Evolutionary conservation across 2,113 vertebrate genomes (phyloP).

Genomic region (Anguilla rostrata): DNA sequence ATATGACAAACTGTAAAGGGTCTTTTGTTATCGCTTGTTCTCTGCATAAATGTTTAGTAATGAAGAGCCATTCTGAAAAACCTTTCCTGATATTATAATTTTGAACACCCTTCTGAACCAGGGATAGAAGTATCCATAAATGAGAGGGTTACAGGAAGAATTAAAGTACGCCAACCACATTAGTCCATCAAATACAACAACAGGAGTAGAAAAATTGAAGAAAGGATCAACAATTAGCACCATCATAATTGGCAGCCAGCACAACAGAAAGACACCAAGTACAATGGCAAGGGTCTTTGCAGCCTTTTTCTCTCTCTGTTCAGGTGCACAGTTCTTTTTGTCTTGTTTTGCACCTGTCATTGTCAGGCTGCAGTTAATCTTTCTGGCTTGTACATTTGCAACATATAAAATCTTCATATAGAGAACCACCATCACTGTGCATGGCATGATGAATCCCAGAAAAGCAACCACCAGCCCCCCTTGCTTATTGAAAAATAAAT

Average conservation of each 20-base stretch:
- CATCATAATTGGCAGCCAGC: conserved; percentile 8
- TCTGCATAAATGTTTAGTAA: not conserved
- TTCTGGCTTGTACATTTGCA: conserved; percentile 50
- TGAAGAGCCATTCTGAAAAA: not conserved
- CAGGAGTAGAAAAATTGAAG: not conserved
- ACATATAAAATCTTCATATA: conserved; percentile 13
- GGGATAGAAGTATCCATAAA: not conserved
- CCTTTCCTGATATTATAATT: not conserved
- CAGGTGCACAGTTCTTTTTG: conserved; percentile 25
- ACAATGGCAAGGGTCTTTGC: conserved; percentile 24
- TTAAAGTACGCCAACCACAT: conserved; percentile 19
- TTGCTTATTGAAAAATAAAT: not conserved
- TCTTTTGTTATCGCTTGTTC: too few relatives aligned
- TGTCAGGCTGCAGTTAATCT: conserved; percentile 46
- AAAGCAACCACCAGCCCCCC: not conserved
- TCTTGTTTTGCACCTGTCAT: conserved; percentile 30
- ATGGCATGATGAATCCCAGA: conserved; percentile 3
- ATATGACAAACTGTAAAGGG: too few relatives aligned
- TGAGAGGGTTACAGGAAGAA: conserved; percentile 11
- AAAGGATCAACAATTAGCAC: not conserved
- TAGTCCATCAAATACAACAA: not conserved
- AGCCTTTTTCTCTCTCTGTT: conserved; percentile 67
- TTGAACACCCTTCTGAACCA: not conserved
- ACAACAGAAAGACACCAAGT: not conserved
- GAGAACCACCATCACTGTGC: not conserved